Conservation (phyloP, 1,140 invertebrate species). For the Euschistus heros region DNA sequence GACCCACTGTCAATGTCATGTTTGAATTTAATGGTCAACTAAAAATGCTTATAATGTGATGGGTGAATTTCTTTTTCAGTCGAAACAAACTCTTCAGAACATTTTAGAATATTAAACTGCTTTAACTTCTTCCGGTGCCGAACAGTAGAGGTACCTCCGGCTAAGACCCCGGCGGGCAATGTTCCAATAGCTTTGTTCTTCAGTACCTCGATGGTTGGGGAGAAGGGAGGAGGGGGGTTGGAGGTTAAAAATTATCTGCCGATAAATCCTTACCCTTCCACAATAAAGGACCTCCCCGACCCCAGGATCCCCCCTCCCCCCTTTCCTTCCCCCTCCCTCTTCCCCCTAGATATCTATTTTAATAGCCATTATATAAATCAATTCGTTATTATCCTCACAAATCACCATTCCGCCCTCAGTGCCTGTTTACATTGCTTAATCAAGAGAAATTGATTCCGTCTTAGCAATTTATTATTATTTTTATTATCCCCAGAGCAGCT, state of each 20-base stretch:
- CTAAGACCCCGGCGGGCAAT: not conserved
- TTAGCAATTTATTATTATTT: too few relatives aligned
- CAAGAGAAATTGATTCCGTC: too few relatives aligned
- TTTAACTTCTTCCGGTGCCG: not conserved
- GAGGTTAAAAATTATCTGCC: conserved; percentile 10
- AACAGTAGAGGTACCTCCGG: not conserved
- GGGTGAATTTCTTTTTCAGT: too few relatives aligned
- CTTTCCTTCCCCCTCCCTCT: not conserved
- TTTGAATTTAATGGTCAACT: too few relatives aligned
- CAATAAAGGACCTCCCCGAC: not conserved
- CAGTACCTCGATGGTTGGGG: not conserved
- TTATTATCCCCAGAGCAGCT: too few relatives aligned
- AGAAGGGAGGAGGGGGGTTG: not conserved
- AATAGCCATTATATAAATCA: not conserved
- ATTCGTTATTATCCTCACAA: too few relatives aligned
- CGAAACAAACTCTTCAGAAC: too few relatives aligned
- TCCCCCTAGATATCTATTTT: not conserved
- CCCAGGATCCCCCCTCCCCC: not conserved
- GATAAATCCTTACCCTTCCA: conserved; percentile 6
- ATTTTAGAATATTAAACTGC: too few relatives aligned
- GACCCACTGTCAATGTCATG: too few relatives aligned
- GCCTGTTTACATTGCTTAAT: too few relatives aligned
- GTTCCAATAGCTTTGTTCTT: not conserved
- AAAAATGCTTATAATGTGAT: too few relatives aligned
- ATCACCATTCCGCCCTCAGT: too few relatives aligned